These are phyloP conservation scores for Drosophila grimshawi DNA, from an alignment of 1,140 invertebrate genomes.

Conservation along the genomic window DNA sequence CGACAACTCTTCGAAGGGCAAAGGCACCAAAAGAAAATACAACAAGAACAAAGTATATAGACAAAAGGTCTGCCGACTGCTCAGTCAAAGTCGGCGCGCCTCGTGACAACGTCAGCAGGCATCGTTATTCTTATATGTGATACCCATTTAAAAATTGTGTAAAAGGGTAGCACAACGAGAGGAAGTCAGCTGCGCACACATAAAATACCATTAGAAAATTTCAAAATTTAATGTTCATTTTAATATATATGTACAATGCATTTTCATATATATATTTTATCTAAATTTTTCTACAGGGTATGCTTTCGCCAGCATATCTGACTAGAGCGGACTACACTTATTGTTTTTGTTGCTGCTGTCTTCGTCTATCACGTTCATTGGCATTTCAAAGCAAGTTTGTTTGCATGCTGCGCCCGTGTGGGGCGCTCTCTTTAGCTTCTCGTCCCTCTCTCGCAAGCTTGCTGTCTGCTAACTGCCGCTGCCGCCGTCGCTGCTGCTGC, in stretches of 20 bases:
- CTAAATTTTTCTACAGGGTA: background rate
- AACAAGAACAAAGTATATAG: background rate
- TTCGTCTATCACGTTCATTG: constrained; percentile 64
- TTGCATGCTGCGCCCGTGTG: constrained; percentile 59
- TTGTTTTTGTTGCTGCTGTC: constrained; percentile 15
- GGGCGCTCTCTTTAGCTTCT: constrained; percentile 32
- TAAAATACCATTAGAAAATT: no score
- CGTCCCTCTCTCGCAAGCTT: constrained; percentile 18
- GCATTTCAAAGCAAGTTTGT: constrained; percentile 65
- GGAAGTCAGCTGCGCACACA: background rate
- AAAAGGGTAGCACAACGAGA: background rate
- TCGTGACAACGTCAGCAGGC: constrained; percentile 49
- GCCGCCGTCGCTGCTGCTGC: constrained; percentile 15
- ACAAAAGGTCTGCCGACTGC: constrained; percentile 49
- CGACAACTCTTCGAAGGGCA: constrained; percentile 39
- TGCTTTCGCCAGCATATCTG: background rate
- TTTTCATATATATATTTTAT: no score
- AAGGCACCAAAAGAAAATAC: constrained; percentile 15
- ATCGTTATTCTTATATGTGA: constrained; percentile 12
- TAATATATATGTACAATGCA: no score
- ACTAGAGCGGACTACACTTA: background rate
- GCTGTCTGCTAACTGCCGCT: constrained; percentile 16
- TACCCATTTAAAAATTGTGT: background rate
- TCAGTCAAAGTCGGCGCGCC: constrained; percentile 49
- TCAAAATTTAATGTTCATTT: no score